Evolutionary conservation across 2,113 vertebrate genomes (phyloP).

Genomic region (Argyrosomus japonicus): DNA sequence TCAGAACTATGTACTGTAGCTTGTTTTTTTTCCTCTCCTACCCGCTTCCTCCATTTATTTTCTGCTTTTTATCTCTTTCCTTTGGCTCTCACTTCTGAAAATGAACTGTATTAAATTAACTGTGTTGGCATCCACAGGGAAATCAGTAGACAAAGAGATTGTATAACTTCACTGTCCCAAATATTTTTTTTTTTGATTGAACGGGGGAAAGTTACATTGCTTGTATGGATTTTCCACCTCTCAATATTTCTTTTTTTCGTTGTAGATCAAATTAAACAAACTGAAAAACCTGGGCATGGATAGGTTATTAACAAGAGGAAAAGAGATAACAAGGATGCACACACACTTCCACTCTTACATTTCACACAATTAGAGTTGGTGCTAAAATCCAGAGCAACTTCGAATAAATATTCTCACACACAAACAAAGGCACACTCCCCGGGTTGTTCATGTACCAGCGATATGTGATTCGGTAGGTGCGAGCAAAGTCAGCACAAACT

Average conservation of each 20-base stretch:
- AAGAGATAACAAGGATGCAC: background rate
- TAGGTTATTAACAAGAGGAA: slow-evolving; percentile 1
- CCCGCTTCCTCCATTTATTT: background rate
- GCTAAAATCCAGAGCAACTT: background rate
- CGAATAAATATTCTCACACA: background rate
- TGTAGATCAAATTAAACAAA: slow-evolving; percentile 22
- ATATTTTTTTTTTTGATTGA: slow-evolving; percentile 25
- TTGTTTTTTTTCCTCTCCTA: background rate
- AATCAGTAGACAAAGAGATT: slow-evolving; percentile 62
- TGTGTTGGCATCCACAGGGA: slow-evolving; percentile 55
- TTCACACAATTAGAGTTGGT: background rate
- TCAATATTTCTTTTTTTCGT: background rate
- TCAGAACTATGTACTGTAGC: background rate
- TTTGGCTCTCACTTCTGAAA: slow-evolving; percentile 42
- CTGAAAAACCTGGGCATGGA: background rate
- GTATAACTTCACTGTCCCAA: slow-evolving; percentile 26
- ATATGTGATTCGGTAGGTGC: slow-evolving; percentile 5
- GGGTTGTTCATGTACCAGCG: background rate
- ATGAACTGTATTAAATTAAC: slow-evolving; percentile 61
- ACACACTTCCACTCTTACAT: background rate
- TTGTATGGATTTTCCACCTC: slow-evolving; percentile 32
- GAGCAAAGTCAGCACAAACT: slow-evolving; percentile 35
- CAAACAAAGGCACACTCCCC: background rate
- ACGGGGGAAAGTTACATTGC: background rate
- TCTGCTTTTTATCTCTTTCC: slow-evolving; percentile 28